phyloP scores from a whole-genome alignment of 1,140 invertebrate species.

The Pachypsylla venusta region DNA sequence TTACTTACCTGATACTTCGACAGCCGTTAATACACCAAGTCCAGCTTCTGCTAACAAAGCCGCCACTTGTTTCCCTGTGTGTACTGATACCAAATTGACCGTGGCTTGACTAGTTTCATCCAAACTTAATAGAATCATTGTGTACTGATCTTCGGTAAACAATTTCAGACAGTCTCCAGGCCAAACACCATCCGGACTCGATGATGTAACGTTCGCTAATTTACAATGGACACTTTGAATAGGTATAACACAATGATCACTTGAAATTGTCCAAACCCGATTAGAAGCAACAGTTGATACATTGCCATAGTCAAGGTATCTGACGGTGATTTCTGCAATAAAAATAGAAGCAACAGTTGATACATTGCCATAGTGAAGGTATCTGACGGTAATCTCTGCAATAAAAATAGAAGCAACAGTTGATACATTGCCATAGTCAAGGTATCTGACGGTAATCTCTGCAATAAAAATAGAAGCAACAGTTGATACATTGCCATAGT shows the following conservation, averaged over 20 bases:
- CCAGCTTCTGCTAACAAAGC: background rate
- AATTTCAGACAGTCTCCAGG: slow-evolving; percentile 23
- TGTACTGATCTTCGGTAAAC: slow-evolving; percentile 8
- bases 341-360: no score
- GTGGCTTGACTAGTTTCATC: background rate
- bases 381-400: no score
- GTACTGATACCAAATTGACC: background rate
- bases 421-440: slow-evolving; percentile 58
- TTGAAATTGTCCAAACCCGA: slow-evolving; percentile 49
- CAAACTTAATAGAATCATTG: slow-evolving; percentile 20
- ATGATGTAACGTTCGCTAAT: slow-evolving; percentile 39
- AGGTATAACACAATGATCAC: slow-evolving; percentile 45
- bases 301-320: slow-evolving; percentile 62
- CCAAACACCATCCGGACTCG: slow-evolving; percentile 30
- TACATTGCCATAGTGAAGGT: no score
- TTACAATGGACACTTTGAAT: slow-evolving; percentile 50
- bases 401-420: no score
- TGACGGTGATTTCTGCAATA: slow-evolving; percentile 33
- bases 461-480: no score
- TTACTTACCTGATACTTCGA: background rate
- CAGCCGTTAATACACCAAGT: background rate
- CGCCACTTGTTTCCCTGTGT: background rate
- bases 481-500: slow-evolving; percentile 52
- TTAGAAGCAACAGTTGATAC: slow-evolving; percentile 37
- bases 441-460: slow-evolving; percentile 40